Evolutionary conservation across 2,113 vertebrate species (phyloP), one percentile per base, ranked within the genome.

Genomic region (Cephalopterus ornatus): DNA sequence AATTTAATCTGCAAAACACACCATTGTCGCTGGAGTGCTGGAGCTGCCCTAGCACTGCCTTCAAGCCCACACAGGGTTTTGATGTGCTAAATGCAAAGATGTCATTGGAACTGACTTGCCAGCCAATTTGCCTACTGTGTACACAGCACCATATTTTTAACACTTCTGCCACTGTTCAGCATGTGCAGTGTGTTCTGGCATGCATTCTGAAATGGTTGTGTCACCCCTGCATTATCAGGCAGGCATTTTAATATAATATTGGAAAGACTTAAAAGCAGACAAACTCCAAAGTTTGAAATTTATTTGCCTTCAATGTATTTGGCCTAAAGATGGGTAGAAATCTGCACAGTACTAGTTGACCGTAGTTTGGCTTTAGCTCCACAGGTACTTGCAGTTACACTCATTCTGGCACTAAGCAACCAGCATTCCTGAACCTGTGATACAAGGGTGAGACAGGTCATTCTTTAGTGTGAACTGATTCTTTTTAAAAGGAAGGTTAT

Each of bases 301-400:
- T 35, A 44, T 86, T 92, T 26, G 7, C 6, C 30, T 73, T 50
- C 18, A 66, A n/a, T 39, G 24, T n/a, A 24, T 74, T 47, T 85
- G 35, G 6, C 28, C 74, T 82, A 72, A 80, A 49, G 28, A 37
- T 4, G 13, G 10, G 8, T n/a, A 44, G 52, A 94, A 86, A 76
- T 32, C 55, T 37, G 35, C 66, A 27, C 52, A 46, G 18, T 55
- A 55, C 14, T 12, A 56, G 8, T 39, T 56, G 78, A 37, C 23
- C 0, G 0, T 11, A 81, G 18, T 18, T 52, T 0, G 0, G 42
- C n/a, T 76, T 62, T 37, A 65, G 19, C 41, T 76, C 20, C 41
- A 18, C 19, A 16, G 52, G 15, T 66, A 28, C 32, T 71, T 55
- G 16, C 39, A 74, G 47, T 71, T 47, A 35, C 1, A 2, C 14